Conservation (phyloP, 2,797 vertebrate species). For the Nannoperca australis region DNA sequence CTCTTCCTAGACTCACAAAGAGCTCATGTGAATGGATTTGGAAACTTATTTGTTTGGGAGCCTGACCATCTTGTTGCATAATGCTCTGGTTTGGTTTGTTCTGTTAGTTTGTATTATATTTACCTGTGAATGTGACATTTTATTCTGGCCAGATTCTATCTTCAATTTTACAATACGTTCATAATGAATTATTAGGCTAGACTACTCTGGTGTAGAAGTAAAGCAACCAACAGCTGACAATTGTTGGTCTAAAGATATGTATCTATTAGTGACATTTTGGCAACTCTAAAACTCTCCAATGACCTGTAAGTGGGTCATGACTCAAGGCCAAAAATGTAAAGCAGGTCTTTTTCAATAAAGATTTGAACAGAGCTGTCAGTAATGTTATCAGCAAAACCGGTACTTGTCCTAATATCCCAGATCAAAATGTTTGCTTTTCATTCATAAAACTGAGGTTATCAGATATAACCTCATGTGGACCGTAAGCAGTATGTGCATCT, state of each 20-base stretch:
- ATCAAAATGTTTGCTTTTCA: slow-evolving; percentile 26
- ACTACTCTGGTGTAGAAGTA: neutral
- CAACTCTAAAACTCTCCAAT: neutral
- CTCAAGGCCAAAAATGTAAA: neutral
- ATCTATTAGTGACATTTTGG: neutral
- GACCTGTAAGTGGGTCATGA: neutral
- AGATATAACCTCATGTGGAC: slow-evolving; percentile 19
- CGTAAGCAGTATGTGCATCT: slow-evolving; percentile 12
- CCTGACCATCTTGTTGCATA: neutral
- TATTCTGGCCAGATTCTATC: neutral
- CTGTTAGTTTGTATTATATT: neutral
- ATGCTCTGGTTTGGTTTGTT: neutral
- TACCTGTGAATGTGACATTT: neutral
- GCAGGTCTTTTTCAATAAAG: neutral
- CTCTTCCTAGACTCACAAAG: neutral
- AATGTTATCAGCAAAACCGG: slow-evolving; percentile 13
- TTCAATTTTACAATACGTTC: neutral
- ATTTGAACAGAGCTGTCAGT: neutral
- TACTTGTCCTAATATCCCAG: neutral
- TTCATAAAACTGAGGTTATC: slow-evolving; percentile 62
- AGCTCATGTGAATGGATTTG: neutral
- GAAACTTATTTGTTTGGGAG: slow-evolving; percentile 1
- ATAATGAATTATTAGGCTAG: neutral
- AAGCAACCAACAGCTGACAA: neutral
- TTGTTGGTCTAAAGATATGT: neutral